Percentiles rank a stretch among this genome's conserved stretches.
phyloP scores from a whole-genome alignment of 2,888 invertebrate species.

The Priocnemis perturbator region DNA sequence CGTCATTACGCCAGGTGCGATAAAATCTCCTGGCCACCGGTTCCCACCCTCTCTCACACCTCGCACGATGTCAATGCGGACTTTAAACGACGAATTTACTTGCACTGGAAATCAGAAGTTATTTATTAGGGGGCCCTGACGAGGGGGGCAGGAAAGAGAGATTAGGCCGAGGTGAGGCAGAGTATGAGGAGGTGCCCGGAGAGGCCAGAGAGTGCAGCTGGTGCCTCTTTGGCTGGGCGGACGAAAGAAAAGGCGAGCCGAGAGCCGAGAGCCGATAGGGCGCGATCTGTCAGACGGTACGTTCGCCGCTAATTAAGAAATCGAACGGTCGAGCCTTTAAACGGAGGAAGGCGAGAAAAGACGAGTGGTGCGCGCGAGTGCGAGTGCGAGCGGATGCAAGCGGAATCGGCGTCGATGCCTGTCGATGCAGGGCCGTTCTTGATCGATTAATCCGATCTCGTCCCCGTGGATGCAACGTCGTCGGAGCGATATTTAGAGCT shows the following conservation, averaged over 20 bases:
- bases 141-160: conserved; percentile 26
- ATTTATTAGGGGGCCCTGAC: conserved; percentile 37
- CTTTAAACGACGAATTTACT: conserved; percentile 30
- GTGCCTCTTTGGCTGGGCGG: conserved; percentile 13
- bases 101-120: conserved; percentile 27
- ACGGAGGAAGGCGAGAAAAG: no score
- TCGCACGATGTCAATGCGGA: not conserved
- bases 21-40: not conserved
- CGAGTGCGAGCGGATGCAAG: no score
- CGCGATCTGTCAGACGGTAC: conserved; percentile 45
- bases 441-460: conserved; percentile 39
- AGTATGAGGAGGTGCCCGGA: conserved; percentile 25
- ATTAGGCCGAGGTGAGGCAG: conserved; percentile 22
- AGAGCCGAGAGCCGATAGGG: conserved; percentile 9
- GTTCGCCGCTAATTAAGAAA: conserved; percentile 54
- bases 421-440: conserved; percentile 13
- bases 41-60: no score
- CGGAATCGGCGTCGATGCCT: conserved; percentile 15
- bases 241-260: not conserved
- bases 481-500: not conserved
- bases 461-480: conserved; percentile 9
- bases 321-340: conserved; percentile 27
- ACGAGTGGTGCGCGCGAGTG: no score
- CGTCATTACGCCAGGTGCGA: conserved; percentile 1
- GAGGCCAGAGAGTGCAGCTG: conserved; percentile 37